Evolutionary conservation across 2,888 invertebrate species (phyloP).

Genomic region (Clitarchus hookeri): DNA sequence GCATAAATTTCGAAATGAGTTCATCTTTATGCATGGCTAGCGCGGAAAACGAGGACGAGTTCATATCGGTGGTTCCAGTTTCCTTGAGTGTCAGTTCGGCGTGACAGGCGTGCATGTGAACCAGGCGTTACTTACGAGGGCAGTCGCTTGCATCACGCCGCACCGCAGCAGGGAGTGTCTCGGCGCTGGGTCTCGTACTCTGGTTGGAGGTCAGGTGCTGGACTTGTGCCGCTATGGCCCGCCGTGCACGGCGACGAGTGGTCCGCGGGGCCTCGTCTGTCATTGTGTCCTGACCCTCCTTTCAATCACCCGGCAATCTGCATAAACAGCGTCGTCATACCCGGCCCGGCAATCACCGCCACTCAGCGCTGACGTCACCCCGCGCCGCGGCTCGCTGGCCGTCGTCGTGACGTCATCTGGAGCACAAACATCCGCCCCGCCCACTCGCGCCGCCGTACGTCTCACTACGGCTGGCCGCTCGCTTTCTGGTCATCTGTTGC

Average conservation of each 20-base stretch:
- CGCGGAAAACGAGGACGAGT: too few species aligned
- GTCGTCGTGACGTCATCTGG: not conserved
- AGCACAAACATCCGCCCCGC: not conserved
- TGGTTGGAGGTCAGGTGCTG: not conserved
- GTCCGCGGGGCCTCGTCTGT: not conserved
- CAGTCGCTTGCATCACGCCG: too few species aligned
- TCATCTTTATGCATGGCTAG: too few species aligned
- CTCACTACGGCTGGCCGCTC: too few species aligned
- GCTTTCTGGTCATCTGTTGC: too few species aligned
- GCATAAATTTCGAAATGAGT: too few species aligned
- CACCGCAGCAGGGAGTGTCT: too few species aligned
- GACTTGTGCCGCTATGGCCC: not conserved
- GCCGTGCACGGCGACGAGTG: not conserved
- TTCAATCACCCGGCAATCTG: conserved; percentile 14
- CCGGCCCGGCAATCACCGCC: not conserved
- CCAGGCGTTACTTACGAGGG: too few species aligned
- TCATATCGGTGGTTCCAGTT: too few species aligned
- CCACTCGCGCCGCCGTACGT: not conserved
- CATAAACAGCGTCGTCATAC: conserved; percentile 10
- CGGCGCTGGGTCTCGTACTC: too few species aligned
- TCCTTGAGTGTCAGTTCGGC: too few species aligned
- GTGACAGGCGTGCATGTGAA: too few species aligned
- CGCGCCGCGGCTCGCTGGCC: not conserved
- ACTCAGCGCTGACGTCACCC: not conserved
- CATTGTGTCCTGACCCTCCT: conserved; percentile 9